phyloP scores from a whole-genome alignment of 2,797 vertebrate genomes.

The Melanotaenia trifasciata region DNA sequence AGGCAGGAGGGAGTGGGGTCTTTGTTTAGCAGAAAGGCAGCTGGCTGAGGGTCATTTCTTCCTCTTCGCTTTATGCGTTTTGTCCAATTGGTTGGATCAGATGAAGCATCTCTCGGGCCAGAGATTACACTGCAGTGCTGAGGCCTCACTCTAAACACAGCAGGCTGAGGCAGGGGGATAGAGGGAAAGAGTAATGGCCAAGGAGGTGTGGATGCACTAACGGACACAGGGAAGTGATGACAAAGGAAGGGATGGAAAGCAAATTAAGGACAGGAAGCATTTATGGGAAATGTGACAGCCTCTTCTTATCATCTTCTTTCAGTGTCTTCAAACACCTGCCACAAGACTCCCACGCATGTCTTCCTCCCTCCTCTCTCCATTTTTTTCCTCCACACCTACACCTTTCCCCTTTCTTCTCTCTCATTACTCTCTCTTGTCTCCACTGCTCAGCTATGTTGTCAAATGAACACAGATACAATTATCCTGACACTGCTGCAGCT shows the following conservation, averaged over 20 bases:
- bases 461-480: conserved; percentile 58
- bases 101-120: conserved; percentile 68
- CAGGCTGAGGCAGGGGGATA: conserved; percentile 60
- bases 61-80: conserved; percentile 49
- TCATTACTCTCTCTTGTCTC: conserved; percentile 60
- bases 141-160: conserved; percentile 77
- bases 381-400: conserved; percentile 66
- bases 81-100: conserved; percentile 72
- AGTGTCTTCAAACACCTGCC: conserved; percentile 74
- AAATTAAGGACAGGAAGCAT: conserved; percentile 36
- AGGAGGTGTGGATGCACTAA: conserved; percentile 57
- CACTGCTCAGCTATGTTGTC: conserved; percentile 47
- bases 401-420: conserved; percentile 59
- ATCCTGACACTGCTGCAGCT: conserved; percentile 37
- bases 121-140: conserved; percentile 82
- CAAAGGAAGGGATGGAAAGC: conserved; percentile 20
- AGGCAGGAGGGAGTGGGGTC: conserved; percentile 14
- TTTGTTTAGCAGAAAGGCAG: conserved; percentile 58
- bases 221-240: conserved; percentile 28
- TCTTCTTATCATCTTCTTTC: conserved; percentile 64
- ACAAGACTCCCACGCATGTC: conserved; percentile 67
- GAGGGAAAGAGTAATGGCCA: conserved; percentile 44
- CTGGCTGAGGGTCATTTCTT: conserved; percentile 54
- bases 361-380: conserved; percentile 46
- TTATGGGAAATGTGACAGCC: conserved; percentile 59